phyloP scores from a whole-genome alignment of 2,113 vertebrate species.

The Amblyornis subalaris region DNA sequence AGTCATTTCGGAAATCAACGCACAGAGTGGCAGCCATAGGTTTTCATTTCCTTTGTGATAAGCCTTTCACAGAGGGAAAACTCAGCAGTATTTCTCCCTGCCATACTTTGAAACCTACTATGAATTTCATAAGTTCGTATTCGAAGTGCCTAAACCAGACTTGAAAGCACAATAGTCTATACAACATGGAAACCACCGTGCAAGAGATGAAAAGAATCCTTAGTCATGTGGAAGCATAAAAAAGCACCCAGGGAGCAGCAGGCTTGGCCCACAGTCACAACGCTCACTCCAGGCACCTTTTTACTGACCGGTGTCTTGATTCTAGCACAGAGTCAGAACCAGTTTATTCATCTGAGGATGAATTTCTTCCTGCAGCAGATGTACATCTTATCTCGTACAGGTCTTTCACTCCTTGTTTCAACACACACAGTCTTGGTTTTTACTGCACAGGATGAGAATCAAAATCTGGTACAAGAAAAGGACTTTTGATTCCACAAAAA shows the following conservation, averaged over 20 bases:
- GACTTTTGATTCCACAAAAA: not conserved
- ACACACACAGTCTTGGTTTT: not conserved
- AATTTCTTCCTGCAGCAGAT: not conserved
- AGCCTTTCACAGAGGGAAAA: not conserved
- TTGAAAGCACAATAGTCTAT: not conserved
- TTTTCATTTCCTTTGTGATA: conserved; percentile 12
- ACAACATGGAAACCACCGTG: not conserved
- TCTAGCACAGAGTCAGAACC: not conserved
- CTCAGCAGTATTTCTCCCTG: not conserved
- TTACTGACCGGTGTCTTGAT: not conserved
- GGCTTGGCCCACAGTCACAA: not conserved
- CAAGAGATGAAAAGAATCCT: not conserved
- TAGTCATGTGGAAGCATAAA: not conserved
- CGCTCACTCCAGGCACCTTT: not conserved
- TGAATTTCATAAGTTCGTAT: not conserved
- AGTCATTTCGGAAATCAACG: not conserved
- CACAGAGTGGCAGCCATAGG: not conserved
- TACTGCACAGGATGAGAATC: not conserved
- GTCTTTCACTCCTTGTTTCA: not conserved
- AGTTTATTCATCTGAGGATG: not conserved
- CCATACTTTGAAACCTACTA: not conserved
- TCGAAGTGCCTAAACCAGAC: not conserved
- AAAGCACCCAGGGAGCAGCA: not conserved
- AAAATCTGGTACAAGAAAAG: not conserved
- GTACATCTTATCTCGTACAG: rapidly evolving